Conservation (phyloP, 1,140 invertebrate genomes). For the Drosophila repleta region DNA sequence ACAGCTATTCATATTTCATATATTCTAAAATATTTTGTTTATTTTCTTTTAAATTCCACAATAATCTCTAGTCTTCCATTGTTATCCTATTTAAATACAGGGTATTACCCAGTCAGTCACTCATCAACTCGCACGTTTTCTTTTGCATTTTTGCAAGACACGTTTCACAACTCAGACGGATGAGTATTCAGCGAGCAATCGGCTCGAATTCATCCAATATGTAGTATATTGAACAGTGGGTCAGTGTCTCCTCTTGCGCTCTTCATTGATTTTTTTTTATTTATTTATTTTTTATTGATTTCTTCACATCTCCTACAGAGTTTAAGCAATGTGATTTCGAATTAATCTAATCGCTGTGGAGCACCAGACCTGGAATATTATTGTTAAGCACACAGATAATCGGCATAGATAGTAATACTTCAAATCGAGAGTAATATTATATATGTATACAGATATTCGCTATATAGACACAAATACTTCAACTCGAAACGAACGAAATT, state of each 20-base stretch:
- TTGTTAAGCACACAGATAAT: conserved; percentile 27
- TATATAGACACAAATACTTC: conserved; percentile 34
- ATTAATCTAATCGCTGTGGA: conserved; percentile 36
- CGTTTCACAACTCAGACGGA: conserved; percentile 14
- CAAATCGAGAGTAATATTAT: conserved; percentile 9
- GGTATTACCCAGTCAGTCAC: background rate
- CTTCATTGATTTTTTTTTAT: background rate
- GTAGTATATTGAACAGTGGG: conserved; percentile 3
- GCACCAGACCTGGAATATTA: conserved; percentile 11
- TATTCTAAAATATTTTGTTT: too few species aligned
- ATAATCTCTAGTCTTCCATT: too few species aligned
- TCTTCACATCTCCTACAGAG: conserved; percentile 12
- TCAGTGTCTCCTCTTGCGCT: background rate
- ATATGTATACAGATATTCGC: conserved; percentile 1
- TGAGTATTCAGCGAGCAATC: conserved; percentile 29
- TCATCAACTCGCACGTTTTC: background rate
- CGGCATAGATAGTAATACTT: conserved; percentile 38
- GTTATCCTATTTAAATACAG: background rate
- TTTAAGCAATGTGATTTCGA: conserved; percentile 17
- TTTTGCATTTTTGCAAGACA: background rate
- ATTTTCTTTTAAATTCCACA: too few species aligned
- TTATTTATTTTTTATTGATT: conserved; percentile 8
- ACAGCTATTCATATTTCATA: too few species aligned
- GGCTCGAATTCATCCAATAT: conserved; percentile 10
- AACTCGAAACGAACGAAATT: conserved; percentile 25